phyloP scores from a whole-genome alignment of 2,888 invertebrate genomes.

The Hypena proboscidalis region DNA sequence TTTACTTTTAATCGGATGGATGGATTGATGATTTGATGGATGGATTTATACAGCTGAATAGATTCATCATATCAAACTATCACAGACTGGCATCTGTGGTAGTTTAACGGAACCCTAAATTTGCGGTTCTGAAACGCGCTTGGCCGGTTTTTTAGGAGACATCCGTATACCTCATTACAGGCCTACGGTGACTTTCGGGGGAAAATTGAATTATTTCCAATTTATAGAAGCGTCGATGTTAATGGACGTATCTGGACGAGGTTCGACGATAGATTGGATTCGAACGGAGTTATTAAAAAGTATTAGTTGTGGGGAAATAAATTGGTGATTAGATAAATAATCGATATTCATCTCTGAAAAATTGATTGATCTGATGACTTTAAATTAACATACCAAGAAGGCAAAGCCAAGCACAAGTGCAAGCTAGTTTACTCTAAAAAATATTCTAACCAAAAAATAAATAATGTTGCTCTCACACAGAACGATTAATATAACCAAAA shows the following conservation, averaged over 20 bases:
- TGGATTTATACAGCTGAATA: too few species aligned
- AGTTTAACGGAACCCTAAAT: too few species aligned
- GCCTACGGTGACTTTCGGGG: conserved; percentile 35
- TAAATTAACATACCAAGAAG: too few species aligned
- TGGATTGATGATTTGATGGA: too few species aligned
- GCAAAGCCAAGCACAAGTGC: too few species aligned
- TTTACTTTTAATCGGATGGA: too few species aligned
- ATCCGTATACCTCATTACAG: conserved; percentile 36
- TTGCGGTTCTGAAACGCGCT: not conserved
- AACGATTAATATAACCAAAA: not conserved
- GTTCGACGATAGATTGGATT: conserved; percentile 8
- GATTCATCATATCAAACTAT: too few species aligned
- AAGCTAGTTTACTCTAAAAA: not conserved
- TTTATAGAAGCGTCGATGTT: conserved; percentile 33
- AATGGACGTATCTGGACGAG: conserved; percentile 25
- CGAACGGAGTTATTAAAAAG: conserved; percentile 3
- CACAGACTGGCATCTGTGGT: too few species aligned
- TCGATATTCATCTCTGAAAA: not conserved
- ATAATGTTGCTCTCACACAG: too few species aligned
- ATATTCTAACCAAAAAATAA: not conserved
- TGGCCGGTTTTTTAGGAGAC: conserved; percentile 20
- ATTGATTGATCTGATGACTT: too few species aligned
- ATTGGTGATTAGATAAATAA: not conserved
- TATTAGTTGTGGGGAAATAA: not conserved
- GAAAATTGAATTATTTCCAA: conserved; percentile 47